Percentiles rank a stretch among this genome's conserved stretches.
Conservation (phyloP, 2,888 invertebrate genomes). For the Agrochola circellaris region DNA sequence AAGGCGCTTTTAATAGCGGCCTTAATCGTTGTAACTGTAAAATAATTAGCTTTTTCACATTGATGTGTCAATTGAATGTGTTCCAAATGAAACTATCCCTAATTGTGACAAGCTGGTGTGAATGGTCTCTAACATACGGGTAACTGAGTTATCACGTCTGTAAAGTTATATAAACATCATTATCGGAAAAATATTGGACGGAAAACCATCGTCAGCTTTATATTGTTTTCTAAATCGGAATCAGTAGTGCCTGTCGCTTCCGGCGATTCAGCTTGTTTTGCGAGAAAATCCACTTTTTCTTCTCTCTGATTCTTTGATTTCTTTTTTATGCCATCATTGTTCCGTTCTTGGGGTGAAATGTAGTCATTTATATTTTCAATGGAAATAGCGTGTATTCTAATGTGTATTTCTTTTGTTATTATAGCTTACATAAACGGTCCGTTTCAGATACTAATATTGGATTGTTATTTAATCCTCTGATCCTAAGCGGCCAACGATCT, state of each 20-base stretch:
- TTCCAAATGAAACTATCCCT: neutral
- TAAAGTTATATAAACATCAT: conserved; percentile 81
- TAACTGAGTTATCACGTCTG: conserved; percentile 71
- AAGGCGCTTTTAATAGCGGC: conserved; percentile 40
- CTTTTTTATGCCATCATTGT: conserved; percentile 72
- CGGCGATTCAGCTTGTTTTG: conserved; percentile 84
- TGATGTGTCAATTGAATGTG: conserved; percentile 18
- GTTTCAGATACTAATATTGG: conserved; percentile 44
- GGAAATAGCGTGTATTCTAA: conserved; percentile 55
- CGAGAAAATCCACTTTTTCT: conserved; percentile 79
- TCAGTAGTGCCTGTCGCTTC: conserved; percentile 83
- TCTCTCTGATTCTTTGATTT: conserved; percentile 71
- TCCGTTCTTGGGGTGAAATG: conserved; percentile 62
- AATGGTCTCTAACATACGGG: conserved; percentile 57
- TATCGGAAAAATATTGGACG: conserved; percentile 83
- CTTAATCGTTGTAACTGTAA: conserved; percentile 33
- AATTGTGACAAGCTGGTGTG: conserved; percentile 9
- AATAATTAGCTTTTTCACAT: conserved; percentile 37
- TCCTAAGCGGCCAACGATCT: conserved; percentile 45
- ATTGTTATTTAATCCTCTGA: conserved; percentile 48
- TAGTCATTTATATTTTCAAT: conserved; percentile 64
- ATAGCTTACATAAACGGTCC: conserved; percentile 41
- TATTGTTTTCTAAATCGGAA: conserved; percentile 88
- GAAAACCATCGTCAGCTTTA: conserved; percentile 83
- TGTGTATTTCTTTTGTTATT: conserved; percentile 54